A percentile compares a stretch with the other conserved stretches of the same genome.
Evolutionary conservation across 1,140 invertebrate genomes (phyloP).

Genomic region (Zophobas atratus): DNA sequence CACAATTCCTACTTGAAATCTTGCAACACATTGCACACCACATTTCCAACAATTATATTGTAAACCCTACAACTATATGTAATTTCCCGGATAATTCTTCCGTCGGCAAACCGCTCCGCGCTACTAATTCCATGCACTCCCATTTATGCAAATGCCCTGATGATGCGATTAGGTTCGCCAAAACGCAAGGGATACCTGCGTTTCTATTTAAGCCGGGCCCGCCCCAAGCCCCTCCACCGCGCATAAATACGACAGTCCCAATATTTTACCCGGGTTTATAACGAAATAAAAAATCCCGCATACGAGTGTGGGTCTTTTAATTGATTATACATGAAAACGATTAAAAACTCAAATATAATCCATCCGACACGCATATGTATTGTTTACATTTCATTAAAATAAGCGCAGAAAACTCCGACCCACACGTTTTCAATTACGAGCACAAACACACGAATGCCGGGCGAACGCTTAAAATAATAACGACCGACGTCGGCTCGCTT

Average conservation of each 20-base stretch:
- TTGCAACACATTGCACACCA: too few species aligned
- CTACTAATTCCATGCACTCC: not conserved
- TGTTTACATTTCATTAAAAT: slow-evolving; percentile 66
- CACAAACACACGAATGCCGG: slow-evolving; percentile 61
- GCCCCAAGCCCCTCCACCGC: slow-evolving; percentile 12
- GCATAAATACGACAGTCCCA: slow-evolving; percentile 15
- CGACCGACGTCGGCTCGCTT: slow-evolving; percentile 20
- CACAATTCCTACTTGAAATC: too few species aligned
- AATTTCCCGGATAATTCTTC: too few species aligned
- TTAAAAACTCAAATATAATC: slow-evolving; percentile 64
- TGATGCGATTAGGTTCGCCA: slow-evolving; percentile 20
- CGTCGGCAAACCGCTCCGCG: too few species aligned
- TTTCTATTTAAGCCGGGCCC: slow-evolving; percentile 16
- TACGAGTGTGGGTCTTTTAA: slow-evolving; percentile 45
- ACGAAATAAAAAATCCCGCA: slow-evolving; percentile 31
- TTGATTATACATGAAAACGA: slow-evolving; percentile 54
- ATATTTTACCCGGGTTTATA: slow-evolving; percentile 33
- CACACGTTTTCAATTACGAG: slow-evolving; percentile 65
- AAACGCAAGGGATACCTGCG: slow-evolving; percentile 18
- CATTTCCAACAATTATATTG: too few species aligned
- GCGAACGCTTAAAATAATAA: slow-evolving; percentile 58
- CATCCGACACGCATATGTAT: slow-evolving; percentile 56
- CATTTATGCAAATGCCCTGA: slow-evolving; percentile 21
- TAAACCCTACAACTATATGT: too few species aligned
- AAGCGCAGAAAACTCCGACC: slow-evolving; percentile 60